These are phyloP conservation scores for Echiichthys vipera DNA, from an alignment of 2,797 vertebrate genomes.

Conservation along the genomic window DNA sequence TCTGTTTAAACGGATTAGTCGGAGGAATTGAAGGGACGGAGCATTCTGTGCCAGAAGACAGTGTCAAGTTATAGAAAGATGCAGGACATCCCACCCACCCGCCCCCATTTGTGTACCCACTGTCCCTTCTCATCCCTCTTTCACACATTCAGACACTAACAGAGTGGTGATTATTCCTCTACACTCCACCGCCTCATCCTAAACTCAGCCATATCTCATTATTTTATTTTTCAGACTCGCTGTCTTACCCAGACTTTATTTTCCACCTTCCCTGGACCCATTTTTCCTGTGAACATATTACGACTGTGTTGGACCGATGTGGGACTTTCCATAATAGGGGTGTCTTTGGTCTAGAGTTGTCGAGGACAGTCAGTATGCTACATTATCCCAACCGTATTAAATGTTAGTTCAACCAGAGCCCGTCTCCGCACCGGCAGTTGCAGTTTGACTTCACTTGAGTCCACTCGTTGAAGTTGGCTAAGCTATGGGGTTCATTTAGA, in stretches of 20 bases:
- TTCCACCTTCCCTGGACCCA: conserved; percentile 25
- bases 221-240: conserved; percentile 21
- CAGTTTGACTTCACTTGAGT: conserved; percentile 49
- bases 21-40: conserved; percentile 50
- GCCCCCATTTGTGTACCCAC: background rate
- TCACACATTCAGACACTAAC: conserved; percentile 70
- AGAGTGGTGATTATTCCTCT: conserved; percentile 53
- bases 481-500: conserved; percentile 54
- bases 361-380: conserved; percentile 71
- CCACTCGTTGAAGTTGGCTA: conserved; percentile 48
- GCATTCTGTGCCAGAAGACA: conserved; percentile 63
- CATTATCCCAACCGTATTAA: conserved; percentile 72
- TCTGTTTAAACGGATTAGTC: conserved; percentile 31
- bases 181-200: conserved; percentile 70
- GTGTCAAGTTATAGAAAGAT: conserved; percentile 70
- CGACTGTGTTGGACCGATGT: conserved; percentile 62
- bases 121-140: conserved; percentile 43
- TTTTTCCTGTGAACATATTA: conserved; percentile 55
- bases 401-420: conserved; percentile 51
- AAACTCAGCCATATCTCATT: conserved; percentile 42
- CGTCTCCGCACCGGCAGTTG: conserved; percentile 33
- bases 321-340: conserved; percentile 49
- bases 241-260: conserved; percentile 28
- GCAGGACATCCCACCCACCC: conserved; percentile 74
- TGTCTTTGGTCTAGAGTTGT: conserved; percentile 67